Evolutionary conservation across 2,797 vertebrate species (phyloP).

Genomic region (Borostomias antarcticus): DNA sequence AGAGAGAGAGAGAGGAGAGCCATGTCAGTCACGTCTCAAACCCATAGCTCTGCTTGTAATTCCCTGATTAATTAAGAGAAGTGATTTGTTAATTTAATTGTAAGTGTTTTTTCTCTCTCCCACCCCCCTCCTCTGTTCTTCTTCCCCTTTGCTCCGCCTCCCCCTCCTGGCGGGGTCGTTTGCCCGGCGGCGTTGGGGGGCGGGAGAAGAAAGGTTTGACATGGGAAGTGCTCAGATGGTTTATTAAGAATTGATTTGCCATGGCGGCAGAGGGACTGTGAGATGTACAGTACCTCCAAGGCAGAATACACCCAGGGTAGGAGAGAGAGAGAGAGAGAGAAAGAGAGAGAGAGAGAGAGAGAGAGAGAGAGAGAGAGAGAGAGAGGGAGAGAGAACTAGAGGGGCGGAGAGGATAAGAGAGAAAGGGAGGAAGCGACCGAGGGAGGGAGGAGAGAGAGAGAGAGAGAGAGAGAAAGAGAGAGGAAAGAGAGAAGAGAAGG

Average conservation of each 20-base stretch:
- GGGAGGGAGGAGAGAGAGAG: background rate
- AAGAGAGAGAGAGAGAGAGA: background rate
- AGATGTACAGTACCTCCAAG: constrained; percentile 61
- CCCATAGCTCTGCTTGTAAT: constrained; percentile 45
- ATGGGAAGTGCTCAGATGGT: constrained; percentile 59
- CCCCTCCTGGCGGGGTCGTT: constrained; percentile 64
- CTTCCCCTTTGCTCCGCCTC: constrained; percentile 52
- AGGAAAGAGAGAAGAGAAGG: background rate
- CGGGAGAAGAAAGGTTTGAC: constrained; percentile 62
- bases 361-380: background rate
- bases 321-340: background rate
- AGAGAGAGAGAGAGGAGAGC: constrained; percentile 41
- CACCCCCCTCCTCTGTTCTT: constrained; percentile 36
- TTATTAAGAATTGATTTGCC: constrained; percentile 70
- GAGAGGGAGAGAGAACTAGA: background rate
- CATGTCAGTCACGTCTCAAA: constrained; percentile 60
- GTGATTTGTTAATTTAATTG: constrained; percentile 69
- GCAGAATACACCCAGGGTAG: constrained; percentile 51
- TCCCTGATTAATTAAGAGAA: constrained; percentile 68
- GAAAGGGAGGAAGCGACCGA: no score
- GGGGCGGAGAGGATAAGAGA: background rate
- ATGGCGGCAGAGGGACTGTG: constrained; percentile 47
- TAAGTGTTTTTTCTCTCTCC: constrained; percentile 43
- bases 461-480: background rate
- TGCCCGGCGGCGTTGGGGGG: constrained; percentile 57